Conservation (phyloP, 1,140 invertebrate species). For the Megalopta genalis region DNA sequence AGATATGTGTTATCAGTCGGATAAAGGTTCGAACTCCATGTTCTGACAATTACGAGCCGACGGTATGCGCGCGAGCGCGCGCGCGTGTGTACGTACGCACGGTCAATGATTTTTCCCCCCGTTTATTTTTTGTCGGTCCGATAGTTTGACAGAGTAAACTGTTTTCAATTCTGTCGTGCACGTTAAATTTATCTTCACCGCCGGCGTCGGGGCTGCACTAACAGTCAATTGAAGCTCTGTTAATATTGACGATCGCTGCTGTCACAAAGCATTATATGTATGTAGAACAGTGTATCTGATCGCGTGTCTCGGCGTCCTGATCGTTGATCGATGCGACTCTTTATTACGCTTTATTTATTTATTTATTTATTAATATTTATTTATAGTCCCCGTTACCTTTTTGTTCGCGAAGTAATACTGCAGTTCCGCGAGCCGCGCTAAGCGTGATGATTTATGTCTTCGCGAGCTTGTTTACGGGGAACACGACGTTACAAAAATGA, state of each 20-base stretch:
- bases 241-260: slow-evolving; percentile 38
- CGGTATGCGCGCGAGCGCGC: too few species aligned
- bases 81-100: too few species aligned
- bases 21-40: slow-evolving; percentile 18
- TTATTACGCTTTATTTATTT: not conserved
- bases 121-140: not conserved
- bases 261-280: slow-evolving; percentile 4
- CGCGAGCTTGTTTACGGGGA: not conserved
- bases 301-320: not conserved
- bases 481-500: not conserved
- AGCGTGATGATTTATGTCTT: not conserved
- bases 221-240: slow-evolving; percentile 35
- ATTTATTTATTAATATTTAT: not conserved
- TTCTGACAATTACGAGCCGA: slow-evolving; percentile 38
- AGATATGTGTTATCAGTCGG: slow-evolving; percentile 38
- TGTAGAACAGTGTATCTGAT: slow-evolving; percentile 6
- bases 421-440: not conserved
- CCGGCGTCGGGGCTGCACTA: slow-evolving; percentile 2
- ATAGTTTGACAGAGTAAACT: slow-evolving; percentile 33
- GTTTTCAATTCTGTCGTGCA: slow-evolving; percentile 34
- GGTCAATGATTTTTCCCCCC: not conserved
- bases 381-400: not conserved
- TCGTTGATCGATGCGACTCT: not conserved
- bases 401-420: not conserved
- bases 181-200: slow-evolving; percentile 33